A percentile compares a stretch with the other conserved stretches of the same genome.
These are phyloP conservation scores for Zaprionus bogoriensis DNA, from an alignment of 2,888 invertebrate species.

Conservation along the genomic window DNA sequence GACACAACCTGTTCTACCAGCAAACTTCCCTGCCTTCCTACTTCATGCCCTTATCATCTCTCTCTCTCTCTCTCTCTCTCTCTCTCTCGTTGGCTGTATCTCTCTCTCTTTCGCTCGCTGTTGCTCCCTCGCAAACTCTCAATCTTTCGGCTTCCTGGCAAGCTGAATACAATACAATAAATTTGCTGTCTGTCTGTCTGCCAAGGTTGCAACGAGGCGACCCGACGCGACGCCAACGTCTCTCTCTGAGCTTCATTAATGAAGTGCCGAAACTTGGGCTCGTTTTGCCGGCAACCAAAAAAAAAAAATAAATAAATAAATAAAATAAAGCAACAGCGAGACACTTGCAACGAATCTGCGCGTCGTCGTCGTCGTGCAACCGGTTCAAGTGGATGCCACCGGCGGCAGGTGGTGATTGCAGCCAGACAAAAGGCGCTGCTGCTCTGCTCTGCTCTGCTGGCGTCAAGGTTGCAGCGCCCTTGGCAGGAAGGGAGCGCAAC, in stretches of 20 bases:
- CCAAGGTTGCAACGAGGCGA: conserved; percentile 51
- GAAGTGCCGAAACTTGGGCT: conserved; percentile 76
- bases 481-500: conserved; percentile 48
- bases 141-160: conserved; percentile 20
- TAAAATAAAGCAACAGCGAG: no score
- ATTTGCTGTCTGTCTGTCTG: conserved; percentile 55
- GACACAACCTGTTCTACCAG: conserved; percentile 73
- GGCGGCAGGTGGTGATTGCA: conserved; percentile 72
- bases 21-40: no score
- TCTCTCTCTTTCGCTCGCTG: conserved; percentile 3
- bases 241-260: conserved; percentile 65
- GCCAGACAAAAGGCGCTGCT: conserved; percentile 37
- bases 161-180: conserved; percentile 58
- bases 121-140: no score
- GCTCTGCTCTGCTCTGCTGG: neutral
- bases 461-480: conserved; percentile 65
- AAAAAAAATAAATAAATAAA: no score
- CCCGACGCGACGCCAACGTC: conserved; percentile 17
- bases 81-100: neutral
- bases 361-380: conserved; percentile 36
- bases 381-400: conserved; percentile 62
- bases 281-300: conserved; percentile 48
- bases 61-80: neutral
- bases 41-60: no score
- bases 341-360: conserved; percentile 57